Percentiles rank a stretch among this genome's conserved stretches.
phyloP scores from a whole-genome alignment of 2,888 invertebrate species.

The Drosophila fungiperda region DNA sequence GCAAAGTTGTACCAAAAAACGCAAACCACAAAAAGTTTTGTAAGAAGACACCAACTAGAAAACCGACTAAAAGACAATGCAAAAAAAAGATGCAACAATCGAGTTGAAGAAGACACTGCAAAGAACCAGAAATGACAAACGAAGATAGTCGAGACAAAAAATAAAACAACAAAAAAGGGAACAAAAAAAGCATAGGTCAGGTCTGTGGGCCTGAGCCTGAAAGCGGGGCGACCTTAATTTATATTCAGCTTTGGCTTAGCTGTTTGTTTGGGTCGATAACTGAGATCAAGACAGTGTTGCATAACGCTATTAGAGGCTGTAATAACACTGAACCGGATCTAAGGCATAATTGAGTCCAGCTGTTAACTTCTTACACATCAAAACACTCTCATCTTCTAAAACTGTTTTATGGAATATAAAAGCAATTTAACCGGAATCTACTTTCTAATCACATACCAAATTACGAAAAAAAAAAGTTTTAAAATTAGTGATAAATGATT shows the following conservation, averaged over 20 bases:
- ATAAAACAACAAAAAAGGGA: conserved; percentile 10
- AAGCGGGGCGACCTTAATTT: conserved; percentile 60
- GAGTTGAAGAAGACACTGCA: conserved; percentile 23
- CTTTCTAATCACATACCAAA: neutral
- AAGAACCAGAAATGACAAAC: conserved; percentile 47
- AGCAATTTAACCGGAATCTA: neutral
- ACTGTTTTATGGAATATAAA: neutral
- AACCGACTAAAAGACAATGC: conserved; percentile 13
- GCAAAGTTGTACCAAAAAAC: conserved; percentile 13
- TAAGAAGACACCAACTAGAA: conserved; percentile 25
- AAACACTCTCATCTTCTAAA: neutral
- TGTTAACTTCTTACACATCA: neutral
- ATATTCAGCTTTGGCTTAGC: conserved; percentile 13
- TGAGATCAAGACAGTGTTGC: conserved; percentile 9
- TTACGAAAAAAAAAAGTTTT: too few species aligned
- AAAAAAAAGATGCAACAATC: conserved; percentile 24
- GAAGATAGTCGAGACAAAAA: conserved; percentile 7
- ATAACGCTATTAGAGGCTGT: conserved; percentile 4
- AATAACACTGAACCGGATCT: neutral
- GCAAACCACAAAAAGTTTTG: conserved; percentile 40
- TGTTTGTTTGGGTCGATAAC: neutral
- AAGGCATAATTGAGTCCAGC: conserved; percentile 1
- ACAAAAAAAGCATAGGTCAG: conserved; percentile 65
- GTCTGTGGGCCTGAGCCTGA: conserved; percentile 59
- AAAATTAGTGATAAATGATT: neutral